A percentile compares a stretch with the other conserved stretches of the same genome.
phyloP scores from a whole-genome alignment of 2,113 vertebrate genomes.

The Callorhinus ursinus region DNA sequence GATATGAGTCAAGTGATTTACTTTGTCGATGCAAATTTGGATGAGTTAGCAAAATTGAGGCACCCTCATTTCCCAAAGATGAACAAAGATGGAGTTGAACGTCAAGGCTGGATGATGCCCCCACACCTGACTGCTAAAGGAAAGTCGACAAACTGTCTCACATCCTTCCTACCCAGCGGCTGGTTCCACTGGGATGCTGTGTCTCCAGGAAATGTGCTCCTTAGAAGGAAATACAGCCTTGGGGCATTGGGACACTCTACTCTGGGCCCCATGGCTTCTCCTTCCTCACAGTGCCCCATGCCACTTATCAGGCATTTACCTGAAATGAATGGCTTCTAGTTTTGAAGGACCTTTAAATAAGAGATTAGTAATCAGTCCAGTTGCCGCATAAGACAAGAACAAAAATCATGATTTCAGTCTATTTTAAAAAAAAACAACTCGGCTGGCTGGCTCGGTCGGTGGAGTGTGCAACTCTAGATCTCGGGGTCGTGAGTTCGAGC shows the following conservation, averaged over 20 bases:
- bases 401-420: background rate
- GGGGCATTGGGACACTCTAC: background rate
- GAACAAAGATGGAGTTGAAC: background rate
- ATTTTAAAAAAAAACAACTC: background rate
- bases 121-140: background rate
- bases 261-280: no score
- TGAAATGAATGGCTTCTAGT: background rate
- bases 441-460: background rate
- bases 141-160: rapidly evolving
- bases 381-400: background rate
- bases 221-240: background rate
- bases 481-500: background rate
- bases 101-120: rapidly evolving
- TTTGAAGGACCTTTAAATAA: background rate
- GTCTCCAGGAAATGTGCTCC: rapidly evolving
- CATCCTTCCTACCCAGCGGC: background rate
- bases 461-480: background rate
- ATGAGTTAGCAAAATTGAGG: background rate
- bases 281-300: background rate
- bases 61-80: background rate
- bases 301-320: background rate
- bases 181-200: rapidly evolving
- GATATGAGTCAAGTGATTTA: background rate
- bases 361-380: background rate
- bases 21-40: background rate